These are phyloP conservation scores for Saguinus midas DNA, from an alignment of 2,113 vertebrate species.

Conservation along the genomic window DNA sequence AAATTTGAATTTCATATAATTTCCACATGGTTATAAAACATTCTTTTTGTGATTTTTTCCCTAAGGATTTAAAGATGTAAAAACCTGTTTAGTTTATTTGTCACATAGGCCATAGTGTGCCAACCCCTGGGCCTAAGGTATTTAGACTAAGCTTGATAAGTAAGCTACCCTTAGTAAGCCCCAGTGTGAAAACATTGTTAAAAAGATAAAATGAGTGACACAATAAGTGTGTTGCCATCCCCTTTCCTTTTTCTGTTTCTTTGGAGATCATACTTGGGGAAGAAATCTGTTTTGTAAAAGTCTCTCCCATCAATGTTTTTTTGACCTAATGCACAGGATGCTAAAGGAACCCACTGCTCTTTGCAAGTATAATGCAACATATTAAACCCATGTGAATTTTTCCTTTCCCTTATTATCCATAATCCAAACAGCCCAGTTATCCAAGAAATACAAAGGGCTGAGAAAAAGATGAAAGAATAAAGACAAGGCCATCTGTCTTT, in stretches of 20 bases:
- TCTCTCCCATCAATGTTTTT: background rate
- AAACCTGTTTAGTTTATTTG: background rate
- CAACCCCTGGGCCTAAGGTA: background rate
- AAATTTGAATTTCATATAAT: background rate
- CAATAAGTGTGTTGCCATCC: background rate
- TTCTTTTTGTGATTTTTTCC: background rate
- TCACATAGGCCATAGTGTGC: background rate
- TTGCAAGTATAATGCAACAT: background rate
- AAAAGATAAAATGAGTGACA: background rate
- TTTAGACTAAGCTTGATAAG: background rate
- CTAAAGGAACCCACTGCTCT: background rate
- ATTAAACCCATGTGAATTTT: background rate
- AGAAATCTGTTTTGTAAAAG: background rate
- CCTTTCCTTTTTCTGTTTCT: background rate
- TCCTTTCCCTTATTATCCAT: background rate
- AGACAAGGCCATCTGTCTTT: background rate
- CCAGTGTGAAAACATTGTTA: background rate
- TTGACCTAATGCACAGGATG: background rate
- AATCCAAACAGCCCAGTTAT: constrained; percentile 29
- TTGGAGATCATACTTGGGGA: background rate
- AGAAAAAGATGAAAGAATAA: constrained; percentile 35
- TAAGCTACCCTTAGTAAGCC: background rate
- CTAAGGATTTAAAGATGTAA: background rate
- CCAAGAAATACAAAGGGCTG: background rate
- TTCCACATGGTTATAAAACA: background rate